phyloP scores from a whole-genome alignment of 2,888 invertebrate genomes.

The Chironomus tentans region DNA sequence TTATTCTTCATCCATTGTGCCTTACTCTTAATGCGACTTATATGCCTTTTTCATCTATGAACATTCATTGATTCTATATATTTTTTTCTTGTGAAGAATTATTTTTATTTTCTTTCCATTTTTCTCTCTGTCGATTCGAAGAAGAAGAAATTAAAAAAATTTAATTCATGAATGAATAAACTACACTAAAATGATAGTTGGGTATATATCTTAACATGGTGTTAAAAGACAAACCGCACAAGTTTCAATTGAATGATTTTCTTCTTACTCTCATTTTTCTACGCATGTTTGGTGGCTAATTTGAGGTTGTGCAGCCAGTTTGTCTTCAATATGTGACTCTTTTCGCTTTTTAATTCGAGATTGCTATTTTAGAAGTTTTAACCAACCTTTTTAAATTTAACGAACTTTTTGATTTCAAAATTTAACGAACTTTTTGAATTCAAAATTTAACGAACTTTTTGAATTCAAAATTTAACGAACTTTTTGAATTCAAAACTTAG shows the following conservation, averaged over 20 bases:
- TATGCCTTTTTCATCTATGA: background rate
- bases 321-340: no score
- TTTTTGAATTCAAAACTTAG: no score
- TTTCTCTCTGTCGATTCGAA: background rate
- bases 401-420: no score
- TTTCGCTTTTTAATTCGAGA: no score
- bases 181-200: background rate
- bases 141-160: background rate
- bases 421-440: no score
- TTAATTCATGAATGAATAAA: background rate
- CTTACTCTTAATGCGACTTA: background rate
- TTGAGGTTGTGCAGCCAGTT: no score
- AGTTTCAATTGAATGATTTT: conserved; percentile 21
- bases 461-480: no score
- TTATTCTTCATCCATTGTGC: background rate
- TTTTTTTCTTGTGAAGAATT: background rate
- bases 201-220: background rate
- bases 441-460: no score
- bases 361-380: no score
- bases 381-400: no score
- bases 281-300: background rate
- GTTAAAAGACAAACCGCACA: conserved; percentile 8
- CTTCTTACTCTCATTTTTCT: background rate
- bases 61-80: background rate
- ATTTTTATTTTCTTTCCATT: background rate